Evolutionary conservation across 2,113 vertebrate species (phyloP).

Genomic region (Elephantulus edwardii): DNA sequence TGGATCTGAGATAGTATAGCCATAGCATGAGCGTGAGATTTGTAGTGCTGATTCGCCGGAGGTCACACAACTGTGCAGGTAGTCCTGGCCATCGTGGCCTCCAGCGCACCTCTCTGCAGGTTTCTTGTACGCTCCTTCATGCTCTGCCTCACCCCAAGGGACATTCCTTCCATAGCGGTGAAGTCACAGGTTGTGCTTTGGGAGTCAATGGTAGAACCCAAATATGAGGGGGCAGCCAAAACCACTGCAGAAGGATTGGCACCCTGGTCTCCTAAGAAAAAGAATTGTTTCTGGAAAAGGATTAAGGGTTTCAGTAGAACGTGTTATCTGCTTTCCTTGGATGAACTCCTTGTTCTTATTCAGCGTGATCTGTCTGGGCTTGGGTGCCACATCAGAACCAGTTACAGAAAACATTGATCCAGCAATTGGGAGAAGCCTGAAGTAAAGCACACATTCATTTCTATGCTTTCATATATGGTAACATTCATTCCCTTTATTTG

Average conservation of each 20-base stretch:
- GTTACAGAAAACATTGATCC: conserved; percentile 59
- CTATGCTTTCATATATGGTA: conserved; percentile 4
- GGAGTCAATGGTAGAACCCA: background rate
- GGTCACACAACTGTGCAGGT: background rate
- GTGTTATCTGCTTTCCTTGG: conserved; percentile 66
- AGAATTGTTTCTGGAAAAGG: conserved; percentile 52
- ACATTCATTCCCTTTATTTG: conserved; percentile 56
- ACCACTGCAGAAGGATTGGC: background rate
- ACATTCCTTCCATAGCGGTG: background rate
- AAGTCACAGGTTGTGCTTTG: background rate
- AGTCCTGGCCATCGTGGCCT: background rate
- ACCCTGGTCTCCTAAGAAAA: conserved; percentile 49
- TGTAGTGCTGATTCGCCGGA: background rate
- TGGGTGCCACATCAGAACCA: conserved; percentile 23
- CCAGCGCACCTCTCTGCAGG: background rate
- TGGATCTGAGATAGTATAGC: background rate
- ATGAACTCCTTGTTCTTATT: conserved; percentile 5
- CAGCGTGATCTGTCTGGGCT: background rate
- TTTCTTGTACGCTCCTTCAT: background rate
- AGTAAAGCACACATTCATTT: conserved; percentile 13
- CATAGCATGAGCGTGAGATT: background rate
- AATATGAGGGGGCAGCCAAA: background rate
- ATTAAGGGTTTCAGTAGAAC: conserved; percentile 47
- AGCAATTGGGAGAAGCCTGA: conserved; percentile 27
- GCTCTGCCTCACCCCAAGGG: background rate